phyloP scores from a whole-genome alignment of 2,113 vertebrate genomes.

The Heterochromis multidens region DNA sequence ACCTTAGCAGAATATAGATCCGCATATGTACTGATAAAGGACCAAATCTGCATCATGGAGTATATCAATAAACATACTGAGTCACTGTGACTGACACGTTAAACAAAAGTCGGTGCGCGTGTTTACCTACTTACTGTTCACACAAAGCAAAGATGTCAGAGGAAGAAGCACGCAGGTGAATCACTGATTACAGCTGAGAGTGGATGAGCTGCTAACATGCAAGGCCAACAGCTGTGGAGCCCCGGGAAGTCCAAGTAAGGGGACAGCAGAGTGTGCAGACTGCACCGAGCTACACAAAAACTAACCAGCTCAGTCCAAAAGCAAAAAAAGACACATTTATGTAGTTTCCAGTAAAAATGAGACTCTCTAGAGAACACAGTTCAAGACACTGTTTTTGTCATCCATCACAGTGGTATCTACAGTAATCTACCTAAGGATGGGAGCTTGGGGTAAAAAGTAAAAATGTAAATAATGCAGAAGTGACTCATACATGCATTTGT shows the following conservation, averaged over 20 bases:
- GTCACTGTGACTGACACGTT: constrained; percentile 17
- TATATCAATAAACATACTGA: background rate
- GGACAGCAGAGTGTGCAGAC: constrained; percentile 23
- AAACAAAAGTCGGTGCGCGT: constrained; percentile 20
- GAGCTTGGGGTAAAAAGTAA: no score
- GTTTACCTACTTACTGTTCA: constrained; percentile 54
- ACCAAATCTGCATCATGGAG: background rate
- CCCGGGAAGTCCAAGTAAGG: constrained; percentile 2
- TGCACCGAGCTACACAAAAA: background rate
- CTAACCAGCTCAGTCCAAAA: background rate
- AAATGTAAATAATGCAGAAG: no score
- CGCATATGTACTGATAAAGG: background rate
- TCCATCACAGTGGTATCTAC: background rate
- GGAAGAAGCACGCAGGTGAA: constrained; percentile 64
- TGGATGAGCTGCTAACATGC: constrained; percentile 66
- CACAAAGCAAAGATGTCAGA: constrained; percentile 57
- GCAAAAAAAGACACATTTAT: background rate
- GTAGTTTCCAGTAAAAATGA: background rate
- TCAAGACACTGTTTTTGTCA: background rate
- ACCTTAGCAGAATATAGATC: constrained; percentile 14
- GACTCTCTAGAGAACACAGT: background rate
- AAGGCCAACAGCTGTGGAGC: constrained; percentile 62
- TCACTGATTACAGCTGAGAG: constrained; percentile 69
- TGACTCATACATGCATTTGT: no score
- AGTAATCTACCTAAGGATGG: no score